Evolutionary conservation across 2,113 vertebrate species (phyloP), one percentile per base, ranked within the genome.

Genomic region (Platycercus adscitus): DNA sequence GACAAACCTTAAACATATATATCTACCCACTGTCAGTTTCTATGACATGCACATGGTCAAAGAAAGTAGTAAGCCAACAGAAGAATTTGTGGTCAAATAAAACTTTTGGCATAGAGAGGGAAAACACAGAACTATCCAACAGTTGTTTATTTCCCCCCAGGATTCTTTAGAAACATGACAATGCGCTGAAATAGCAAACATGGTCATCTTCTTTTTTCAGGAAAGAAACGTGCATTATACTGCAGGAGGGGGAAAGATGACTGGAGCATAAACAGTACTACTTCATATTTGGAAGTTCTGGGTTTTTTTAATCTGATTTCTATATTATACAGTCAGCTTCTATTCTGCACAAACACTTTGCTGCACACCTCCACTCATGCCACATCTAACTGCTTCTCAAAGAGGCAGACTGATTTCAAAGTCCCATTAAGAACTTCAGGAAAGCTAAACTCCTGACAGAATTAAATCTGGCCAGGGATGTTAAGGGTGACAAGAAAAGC

Each of bases 121-220:
- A 77, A 81, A 79, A 88, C 72, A 58, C 55, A 88, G 61, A 89
- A 31, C 26, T 53, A 70, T 63, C 35, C 3, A 0, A 66, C 71
- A 83, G 71, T 50, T 88, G 76, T 81, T 94, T 93, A 56, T 86
- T 70, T 93, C 60, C 43, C 76, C 75, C 60, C 29, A 75, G 90
- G 76, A 93, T 81, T 78, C 85, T 78, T 88, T 2, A 91, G 68
- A 89, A 89, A 90, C 37, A 60, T 0, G 21, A 72, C 61, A 75
- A 56, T 68, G 29, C 75, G 64, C 60, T 81, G 55, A 95, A 95
- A 94, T 43, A 83, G 58, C 85, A 88, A 91, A 61, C 41, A 88
- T 2, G 35, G 49, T 19, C 50, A 64, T 85, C 50, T 5, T 69
- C 61, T 88, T 61, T 76, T 64, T 71, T 86, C 71, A 80, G 79